These are phyloP conservation scores for Eudemis profundana DNA, from an alignment of 2,888 invertebrate species.

Conservation along the genomic window DNA sequence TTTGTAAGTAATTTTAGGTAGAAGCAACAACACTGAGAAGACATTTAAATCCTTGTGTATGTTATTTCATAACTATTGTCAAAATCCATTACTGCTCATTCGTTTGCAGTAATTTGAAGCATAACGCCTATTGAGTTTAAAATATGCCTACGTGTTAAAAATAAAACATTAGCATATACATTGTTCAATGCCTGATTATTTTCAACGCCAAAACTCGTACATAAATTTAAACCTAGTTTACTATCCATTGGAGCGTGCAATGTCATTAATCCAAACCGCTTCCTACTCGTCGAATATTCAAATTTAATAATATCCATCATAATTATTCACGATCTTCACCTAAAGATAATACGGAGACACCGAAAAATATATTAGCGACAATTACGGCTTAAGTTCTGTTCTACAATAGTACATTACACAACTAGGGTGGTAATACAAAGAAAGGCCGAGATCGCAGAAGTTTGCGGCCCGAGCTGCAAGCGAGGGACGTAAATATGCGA, in stretches of 20 bases:
- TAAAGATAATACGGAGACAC: background rate
- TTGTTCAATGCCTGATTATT: conserved; percentile 6
- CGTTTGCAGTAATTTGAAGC: background rate
- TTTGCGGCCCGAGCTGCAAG: no score
- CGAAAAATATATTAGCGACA: background rate
- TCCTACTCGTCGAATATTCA: conserved; percentile 36
- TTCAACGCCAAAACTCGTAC: conserved; percentile 8
- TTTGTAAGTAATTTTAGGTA: background rate
- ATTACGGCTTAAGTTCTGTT: no score
- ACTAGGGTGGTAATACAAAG: no score
- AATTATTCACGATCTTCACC: conserved; percentile 21
- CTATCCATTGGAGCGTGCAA: conserved; percentile 25
- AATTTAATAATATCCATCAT: conserved; percentile 24
- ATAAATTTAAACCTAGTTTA: conserved; percentile 27
- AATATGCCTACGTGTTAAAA: conserved; percentile 12
- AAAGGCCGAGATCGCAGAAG: no score
- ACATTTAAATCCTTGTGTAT: background rate
- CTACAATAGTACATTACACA: no score
- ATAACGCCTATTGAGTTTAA: background rate
- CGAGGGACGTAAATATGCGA: no score
- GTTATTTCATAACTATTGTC: background rate
- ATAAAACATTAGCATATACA: conserved; percentile 28
- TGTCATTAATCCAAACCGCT: conserved; percentile 21
- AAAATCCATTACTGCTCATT: conserved; percentile 11
- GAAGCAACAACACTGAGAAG: background rate